Base-by-base conservation (phyloP, 2,113 vertebrate genomes). In the Nematolebias whitei region DNA sequence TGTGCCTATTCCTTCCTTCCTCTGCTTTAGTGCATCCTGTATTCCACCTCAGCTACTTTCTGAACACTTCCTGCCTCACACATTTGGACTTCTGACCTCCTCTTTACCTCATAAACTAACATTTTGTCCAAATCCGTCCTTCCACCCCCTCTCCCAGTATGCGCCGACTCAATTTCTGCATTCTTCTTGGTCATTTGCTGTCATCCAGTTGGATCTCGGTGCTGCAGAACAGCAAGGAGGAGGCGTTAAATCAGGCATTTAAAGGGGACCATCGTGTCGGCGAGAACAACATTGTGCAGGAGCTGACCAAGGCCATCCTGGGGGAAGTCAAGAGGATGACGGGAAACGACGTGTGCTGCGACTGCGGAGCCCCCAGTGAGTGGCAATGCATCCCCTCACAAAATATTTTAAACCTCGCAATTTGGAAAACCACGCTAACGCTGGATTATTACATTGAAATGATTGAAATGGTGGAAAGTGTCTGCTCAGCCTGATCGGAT, bases 241-340 rank as follows among this genome's bases (percentile, higher is more conserved):
- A 99, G 90, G 98, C 98, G 2, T 83, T 99, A 80, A 98, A 97
- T 91, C 97, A 97, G 22, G 98, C 98, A 2, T 99, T 99, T 76
- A 98, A 98, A 90, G 98, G 98, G 2, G 97, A 98, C 73, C 96
- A 98, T 85, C 95, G 89, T 48, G 92, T 96, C 0, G 98, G 98
- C 14, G 98, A 99, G 86, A 98, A 98, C 87, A 99, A 99, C 92
- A 99, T 99, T 2, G 96, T 98, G 68, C 98, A 99, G 84, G 98
- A 99, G 73, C 93, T 99, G 85, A 99, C 98, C 64, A 98, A 96
- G 91, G 96, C 97, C 49, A 99, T 99, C 85, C 95, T 98, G 89
- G 92, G 91, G 0, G 98, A 99, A 90, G 94, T 99, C 60, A 98
- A 96, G 89, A 93, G 93, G 90, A 98, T 98, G 98, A 93, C 95